Conservation (phyloP, 2,797 vertebrate genomes). For the Clarias platycephalus region DNA sequence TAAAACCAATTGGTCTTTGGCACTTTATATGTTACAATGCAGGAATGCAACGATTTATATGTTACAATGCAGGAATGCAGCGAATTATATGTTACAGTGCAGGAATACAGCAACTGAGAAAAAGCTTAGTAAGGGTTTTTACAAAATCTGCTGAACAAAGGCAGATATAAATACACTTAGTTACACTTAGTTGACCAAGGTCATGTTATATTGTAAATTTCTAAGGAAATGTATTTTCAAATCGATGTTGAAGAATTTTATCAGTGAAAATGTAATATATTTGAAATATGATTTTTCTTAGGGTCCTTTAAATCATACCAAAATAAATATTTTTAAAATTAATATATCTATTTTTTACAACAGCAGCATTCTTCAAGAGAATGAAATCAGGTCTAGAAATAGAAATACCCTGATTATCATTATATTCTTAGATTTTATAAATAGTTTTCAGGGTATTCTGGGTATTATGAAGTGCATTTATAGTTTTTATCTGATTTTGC, state of each 20-base stretch:
- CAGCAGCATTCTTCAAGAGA: neutral
- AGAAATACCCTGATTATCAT: neutral
- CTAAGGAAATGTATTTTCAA: constrained; percentile 4
- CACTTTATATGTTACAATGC: constrained; percentile 19
- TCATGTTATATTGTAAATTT: constrained; percentile 8
- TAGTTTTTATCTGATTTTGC: neutral
- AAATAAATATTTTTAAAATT: neutral
- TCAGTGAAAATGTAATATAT: neutral
- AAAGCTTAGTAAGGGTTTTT: neutral
- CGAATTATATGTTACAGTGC: neutral
- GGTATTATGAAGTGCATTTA: neutral
- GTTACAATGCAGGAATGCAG: neutral
- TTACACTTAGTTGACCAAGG: neutral
- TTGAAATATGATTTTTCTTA: neutral
- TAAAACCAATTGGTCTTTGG: neutral
- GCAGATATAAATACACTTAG: neutral
- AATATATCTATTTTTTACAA: neutral
- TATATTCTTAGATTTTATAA: neutral
- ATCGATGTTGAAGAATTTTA: neutral
- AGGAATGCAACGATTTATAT: neutral
- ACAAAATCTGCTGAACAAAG: neutral
- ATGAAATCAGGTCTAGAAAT: neutral
- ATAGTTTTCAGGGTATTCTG: neutral
- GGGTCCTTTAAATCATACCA: neutral
- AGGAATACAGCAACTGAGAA: neutral